Conservation (phyloP, 2,888 invertebrate species). For the Apamea monoglypha region DNA sequence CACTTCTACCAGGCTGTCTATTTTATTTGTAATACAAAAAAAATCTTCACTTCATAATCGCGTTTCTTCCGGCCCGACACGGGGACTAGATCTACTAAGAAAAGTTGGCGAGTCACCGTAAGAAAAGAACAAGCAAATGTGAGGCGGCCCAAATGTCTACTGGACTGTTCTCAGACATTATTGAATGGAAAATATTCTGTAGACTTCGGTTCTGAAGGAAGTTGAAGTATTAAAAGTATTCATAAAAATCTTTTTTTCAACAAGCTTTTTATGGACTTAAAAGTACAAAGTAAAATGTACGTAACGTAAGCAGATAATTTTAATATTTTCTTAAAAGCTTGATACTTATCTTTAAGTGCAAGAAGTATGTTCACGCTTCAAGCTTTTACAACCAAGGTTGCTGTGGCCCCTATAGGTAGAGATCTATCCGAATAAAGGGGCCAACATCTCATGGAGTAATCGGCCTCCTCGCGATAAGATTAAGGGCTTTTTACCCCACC, state of each 20-base stretch:
- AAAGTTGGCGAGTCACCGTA: constrained; percentile 58
- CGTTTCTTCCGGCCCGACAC: constrained; percentile 49
- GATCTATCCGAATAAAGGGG: background rate
- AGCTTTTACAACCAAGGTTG: background rate
- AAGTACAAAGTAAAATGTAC: background rate
- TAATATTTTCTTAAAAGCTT: background rate
- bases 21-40: background rate
- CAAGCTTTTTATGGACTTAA: background rate
- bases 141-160: constrained; percentile 49
- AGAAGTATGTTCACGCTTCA: background rate
- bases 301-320: background rate
- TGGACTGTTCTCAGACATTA: constrained; percentile 30
- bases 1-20: background rate
- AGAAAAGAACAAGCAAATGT: constrained; percentile 56
- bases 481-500: background rate
- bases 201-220: constrained; percentile 7
- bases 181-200: constrained; percentile 46
- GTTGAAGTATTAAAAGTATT: background rate
- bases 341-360: background rate
- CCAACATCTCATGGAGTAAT: background rate
- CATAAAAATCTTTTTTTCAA: background rate
- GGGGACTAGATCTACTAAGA: constrained; percentile 49
- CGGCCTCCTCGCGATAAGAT: background rate
- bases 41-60: background rate
- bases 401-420: background rate